A percentile compares a stretch with the other conserved stretches of the same genome.
Evolutionary conservation across 2,797 vertebrate genomes (phyloP).

Genomic region (Coilia nasus): DNA sequence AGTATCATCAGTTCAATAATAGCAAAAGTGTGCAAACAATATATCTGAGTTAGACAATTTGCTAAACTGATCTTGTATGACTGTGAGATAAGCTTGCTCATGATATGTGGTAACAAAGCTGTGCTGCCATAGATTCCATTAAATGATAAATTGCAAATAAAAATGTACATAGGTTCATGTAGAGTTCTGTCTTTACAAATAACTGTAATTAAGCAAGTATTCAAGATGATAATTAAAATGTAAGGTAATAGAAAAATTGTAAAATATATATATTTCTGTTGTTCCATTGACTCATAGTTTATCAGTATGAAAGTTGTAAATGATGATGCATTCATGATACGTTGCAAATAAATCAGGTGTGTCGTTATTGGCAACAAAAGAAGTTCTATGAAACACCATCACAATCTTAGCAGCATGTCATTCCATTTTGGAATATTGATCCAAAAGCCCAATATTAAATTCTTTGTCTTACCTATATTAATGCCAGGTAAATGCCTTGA

Average conservation of each 20-base stretch:
- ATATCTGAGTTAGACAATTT: slow-evolving; percentile 49
- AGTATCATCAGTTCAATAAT: slow-evolving; percentile 50
- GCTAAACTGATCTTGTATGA: slow-evolving; percentile 46
- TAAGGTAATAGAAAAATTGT: slow-evolving; percentile 48
- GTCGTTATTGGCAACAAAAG: not conserved
- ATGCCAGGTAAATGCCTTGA: no score
- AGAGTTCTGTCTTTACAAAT: slow-evolving; percentile 41
- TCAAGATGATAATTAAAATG: slow-evolving; percentile 37
- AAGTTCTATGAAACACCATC: not conserved
- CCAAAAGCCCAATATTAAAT: no score
- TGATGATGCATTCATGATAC: no score
- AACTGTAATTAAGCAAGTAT: slow-evolving; percentile 46
- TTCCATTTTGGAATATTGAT: not conserved
- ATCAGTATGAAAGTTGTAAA: no score
- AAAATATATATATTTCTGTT: slow-evolving; percentile 45
- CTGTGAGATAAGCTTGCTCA: slow-evolving; percentile 37
- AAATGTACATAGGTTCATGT: slow-evolving; percentile 44
- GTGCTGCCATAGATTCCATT: slow-evolving; percentile 56
- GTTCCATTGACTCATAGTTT: slow-evolving; percentile 37
- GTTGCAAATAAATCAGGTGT: not conserved
- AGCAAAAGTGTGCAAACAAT: slow-evolving; percentile 51
- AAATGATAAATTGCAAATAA: slow-evolving; percentile 43
- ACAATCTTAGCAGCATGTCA: not conserved
- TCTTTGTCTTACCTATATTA: no score
- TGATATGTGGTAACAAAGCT: slow-evolving; percentile 46